A percentile compares a stretch with the other conserved stretches of the same genome.
These are phyloP conservation scores for Gerris lacustris DNA, from an alignment of 2,888 invertebrate genomes.

Conservation along the genomic window DNA sequence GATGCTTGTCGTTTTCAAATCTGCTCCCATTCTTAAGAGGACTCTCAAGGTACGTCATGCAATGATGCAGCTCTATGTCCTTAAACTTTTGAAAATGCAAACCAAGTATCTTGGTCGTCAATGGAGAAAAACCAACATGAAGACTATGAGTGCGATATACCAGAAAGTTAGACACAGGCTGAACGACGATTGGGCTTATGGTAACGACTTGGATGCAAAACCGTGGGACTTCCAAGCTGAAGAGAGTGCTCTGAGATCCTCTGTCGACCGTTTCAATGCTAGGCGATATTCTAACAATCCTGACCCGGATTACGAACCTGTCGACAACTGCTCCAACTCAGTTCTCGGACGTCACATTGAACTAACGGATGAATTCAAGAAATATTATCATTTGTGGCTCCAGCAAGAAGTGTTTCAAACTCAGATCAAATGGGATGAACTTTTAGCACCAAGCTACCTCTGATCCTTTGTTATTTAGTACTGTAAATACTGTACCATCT, in stretches of 20 bases:
- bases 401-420: slow-evolving; percentile 91
- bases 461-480: slow-evolving; percentile 2
- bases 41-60: slow-evolving; percentile 90
- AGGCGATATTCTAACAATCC: slow-evolving; percentile 58
- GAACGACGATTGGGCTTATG: slow-evolving; percentile 99
- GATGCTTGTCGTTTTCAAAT: slow-evolving; percentile 99
- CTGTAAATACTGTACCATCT: background rate
- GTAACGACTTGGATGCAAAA: slow-evolving; percentile 91
- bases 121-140: slow-evolving; percentile 99
- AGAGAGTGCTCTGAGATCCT: slow-evolving; percentile 83
- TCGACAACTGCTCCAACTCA: slow-evolving; percentile 71
- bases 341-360: slow-evolving; percentile 60
- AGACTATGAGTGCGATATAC: slow-evolving; percentile 97
- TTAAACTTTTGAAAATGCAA: slow-evolving; percentile 98
- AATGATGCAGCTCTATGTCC: slow-evolving; percentile 93
- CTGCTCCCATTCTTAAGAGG: slow-evolving; percentile 93
- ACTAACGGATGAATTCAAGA: slow-evolving; percentile 83
- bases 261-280: slow-evolving; percentile 91
- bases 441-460: slow-evolving; percentile 31
- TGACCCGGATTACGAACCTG: slow-evolving; percentile 45
- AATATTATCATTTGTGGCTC: slow-evolving; percentile 88
- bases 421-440: slow-evolving; percentile 64
- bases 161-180: slow-evolving; percentile 89
- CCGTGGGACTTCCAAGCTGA: slow-evolving; percentile 98
- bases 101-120: slow-evolving; percentile 96